phyloP scores from a whole-genome alignment of 2,797 vertebrate species.

The Scolopax rusticola region DNA sequence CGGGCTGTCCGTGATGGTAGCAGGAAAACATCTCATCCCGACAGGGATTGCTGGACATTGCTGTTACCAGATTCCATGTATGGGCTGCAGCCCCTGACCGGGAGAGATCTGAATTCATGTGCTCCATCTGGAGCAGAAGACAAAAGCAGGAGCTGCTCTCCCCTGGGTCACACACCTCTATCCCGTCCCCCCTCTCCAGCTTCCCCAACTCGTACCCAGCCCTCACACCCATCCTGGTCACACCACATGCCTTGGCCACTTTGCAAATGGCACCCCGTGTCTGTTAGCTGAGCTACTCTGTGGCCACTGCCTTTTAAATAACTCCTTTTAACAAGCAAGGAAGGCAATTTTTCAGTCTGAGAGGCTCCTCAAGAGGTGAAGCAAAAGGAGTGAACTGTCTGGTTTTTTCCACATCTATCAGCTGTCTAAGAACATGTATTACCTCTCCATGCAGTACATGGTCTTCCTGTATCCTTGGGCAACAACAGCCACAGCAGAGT shows the following conservation, averaged over 20 bases:
- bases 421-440: neutral
- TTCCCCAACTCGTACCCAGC: fast-evolving
- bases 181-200: neutral
- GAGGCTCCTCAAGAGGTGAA: neutral
- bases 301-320: neutral
- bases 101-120: neutral
- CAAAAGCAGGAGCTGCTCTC: neutral
- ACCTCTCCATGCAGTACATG: neutral
- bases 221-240: neutral
- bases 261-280: neutral
- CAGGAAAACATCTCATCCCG: neutral
- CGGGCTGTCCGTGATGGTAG: neutral
- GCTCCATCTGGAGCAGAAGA: neutral
- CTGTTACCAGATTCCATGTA: neutral
- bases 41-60: neutral
- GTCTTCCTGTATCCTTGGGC: neutral
- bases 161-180: fast-evolving
- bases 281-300: neutral
- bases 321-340: neutral
- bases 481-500: neutral
- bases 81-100: fast-evolving
- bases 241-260: neutral
- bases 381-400: neutral
- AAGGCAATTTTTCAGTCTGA: neutral
- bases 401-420: neutral